These are phyloP conservation scores for Athrips mouffetella DNA, from an alignment of 2,888 invertebrate genomes.

Conservation along the genomic window DNA sequence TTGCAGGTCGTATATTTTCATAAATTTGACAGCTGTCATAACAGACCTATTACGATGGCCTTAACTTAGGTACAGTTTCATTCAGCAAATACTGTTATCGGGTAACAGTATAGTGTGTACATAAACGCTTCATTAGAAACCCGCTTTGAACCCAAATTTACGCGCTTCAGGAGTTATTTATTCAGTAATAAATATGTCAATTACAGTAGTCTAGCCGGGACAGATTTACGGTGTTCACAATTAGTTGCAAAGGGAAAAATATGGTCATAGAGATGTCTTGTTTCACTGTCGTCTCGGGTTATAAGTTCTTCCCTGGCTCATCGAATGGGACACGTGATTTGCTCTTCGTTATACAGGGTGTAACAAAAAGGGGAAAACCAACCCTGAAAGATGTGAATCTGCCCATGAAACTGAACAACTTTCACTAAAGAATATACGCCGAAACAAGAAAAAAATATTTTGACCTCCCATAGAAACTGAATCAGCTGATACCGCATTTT, in stretches of 20 bases:
- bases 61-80: not conserved
- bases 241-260: constrained; percentile 30
- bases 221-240: constrained; percentile 43
- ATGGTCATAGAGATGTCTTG: constrained; percentile 22
- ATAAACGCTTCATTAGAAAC: constrained; percentile 46
- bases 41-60: no score
- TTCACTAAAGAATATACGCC: no score
- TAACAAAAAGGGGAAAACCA: no score
- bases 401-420: no score
- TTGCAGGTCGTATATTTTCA: no score
- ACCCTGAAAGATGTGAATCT: no score
- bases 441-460: no score
- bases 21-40: no score
- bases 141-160: constrained; percentile 49
- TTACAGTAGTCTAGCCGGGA: constrained; percentile 46
- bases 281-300: constrained; percentile 15
- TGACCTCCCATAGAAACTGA: no score
- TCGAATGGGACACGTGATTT: constrained; percentile 15
- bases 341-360: constrained; percentile 12
- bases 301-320: constrained; percentile 6
- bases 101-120: constrained; percentile 36
- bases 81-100: constrained; percentile 27
- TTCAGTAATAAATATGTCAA: constrained; percentile 60
- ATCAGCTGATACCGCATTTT: no score
- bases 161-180: constrained; percentile 51